Percentiles rank a stretch among this genome's conserved stretches.
Evolutionary conservation across 2,797 vertebrate genomes (phyloP).

Genomic region (Acanthiza pusilla): DNA sequence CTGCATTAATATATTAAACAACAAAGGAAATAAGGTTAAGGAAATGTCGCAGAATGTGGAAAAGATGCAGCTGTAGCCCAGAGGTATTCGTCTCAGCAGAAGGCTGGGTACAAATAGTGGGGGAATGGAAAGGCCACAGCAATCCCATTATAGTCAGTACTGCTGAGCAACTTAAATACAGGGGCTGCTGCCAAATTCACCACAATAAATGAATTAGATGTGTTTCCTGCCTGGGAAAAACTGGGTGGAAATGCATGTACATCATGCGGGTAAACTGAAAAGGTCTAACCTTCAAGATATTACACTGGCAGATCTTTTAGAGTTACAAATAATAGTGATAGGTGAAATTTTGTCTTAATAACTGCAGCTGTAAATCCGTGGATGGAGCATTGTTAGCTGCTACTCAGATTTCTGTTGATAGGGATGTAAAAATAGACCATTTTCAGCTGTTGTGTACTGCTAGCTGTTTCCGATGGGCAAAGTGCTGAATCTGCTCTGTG

Average conservation of each 20-base stretch:
- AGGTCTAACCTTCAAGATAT: neutral
- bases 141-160: neutral
- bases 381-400: constrained; percentile 30
- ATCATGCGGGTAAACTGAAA: neutral
- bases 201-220: neutral
- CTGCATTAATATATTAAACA: neutral
- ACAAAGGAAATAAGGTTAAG: neutral
- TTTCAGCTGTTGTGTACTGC: constrained; percentile 37
- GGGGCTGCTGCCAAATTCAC: neutral
- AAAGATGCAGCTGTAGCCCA: neutral
- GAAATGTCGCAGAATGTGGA: neutral
- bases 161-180: neutral
- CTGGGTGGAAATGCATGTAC: neutral
- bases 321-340: neutral
- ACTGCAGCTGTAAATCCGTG: constrained; percentile 43
- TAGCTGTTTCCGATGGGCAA: constrained; percentile 33
- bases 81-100: neutral
- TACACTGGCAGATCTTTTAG: neutral
- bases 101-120: neutral
- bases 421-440: constrained; percentile 48
- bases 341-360: constrained; percentile 45
- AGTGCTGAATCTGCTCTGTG: constrained; percentile 32
- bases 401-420: constrained; percentile 51
- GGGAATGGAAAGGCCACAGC: neutral
- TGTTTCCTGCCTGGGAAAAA: neutral